Evolutionary conservation across 2,888 invertebrate species (phyloP), one percentile per base, ranked within the genome.

Genomic region (Eilema griseolum): DNA sequence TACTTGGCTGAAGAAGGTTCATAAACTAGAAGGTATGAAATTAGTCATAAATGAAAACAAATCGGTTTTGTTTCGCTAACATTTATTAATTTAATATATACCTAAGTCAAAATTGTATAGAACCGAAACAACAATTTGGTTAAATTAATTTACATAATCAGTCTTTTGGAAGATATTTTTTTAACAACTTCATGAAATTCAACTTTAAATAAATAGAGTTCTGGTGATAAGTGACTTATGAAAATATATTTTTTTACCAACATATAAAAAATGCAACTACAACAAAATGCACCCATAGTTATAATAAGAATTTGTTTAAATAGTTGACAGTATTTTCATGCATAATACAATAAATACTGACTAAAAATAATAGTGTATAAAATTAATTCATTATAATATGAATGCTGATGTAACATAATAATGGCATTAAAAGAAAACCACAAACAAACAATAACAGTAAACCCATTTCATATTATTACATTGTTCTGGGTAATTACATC

Each of bases 121-220:
- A 90, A 90, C 91, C 85, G 74, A 88, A 92, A 92, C 87, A 91
- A 90, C 83, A n/a, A 88, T 86, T 69, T 87, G 79, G 41, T 72
- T 80, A 46, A 83, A 83, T 89, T 89, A 33, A 37, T 12, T 12
- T 12, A 37, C 1, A 37, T 90, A 91, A 90, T 94, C 95, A 94
- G 95, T 94, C 95, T 93, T 94, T 86, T 90, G 90, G 89, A 90
- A 90, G 92, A 92, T 93, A 92, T 90, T 85, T 86, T 87, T 86
- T 88, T 89, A 89, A 88, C 83, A 78, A 83, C 82, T 78, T 67
- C 82, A 84, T 75, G 77, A 79, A 80, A 80, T 76, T 78, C 67
- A 70, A 82, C 75, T 78, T 82, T 81, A 71, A 63, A 60, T 73
- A 72, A 59, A 70, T 4, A 0, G 12, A 8, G 7, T 63, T 74